Base-by-base conservation (phyloP, 2,888 invertebrate species). In the Drosophila austrosaltans region DNA sequence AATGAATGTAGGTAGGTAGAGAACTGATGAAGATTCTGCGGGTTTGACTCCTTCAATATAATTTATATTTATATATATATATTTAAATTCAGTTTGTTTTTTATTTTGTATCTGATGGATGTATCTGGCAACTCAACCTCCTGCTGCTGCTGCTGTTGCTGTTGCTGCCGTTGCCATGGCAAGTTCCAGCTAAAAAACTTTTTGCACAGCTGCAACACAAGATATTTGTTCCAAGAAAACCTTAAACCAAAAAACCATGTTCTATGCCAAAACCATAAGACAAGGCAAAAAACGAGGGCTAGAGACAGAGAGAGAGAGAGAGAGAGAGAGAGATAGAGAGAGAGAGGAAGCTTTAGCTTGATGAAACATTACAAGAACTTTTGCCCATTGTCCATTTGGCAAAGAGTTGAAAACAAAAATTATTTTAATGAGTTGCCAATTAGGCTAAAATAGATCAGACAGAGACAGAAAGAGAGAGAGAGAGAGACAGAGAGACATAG, bases 401-500 rank as follows among this genome's bases (percentile, higher is more conserved):
- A 40, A 20, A 20, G 16, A 48, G 6, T 58, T n/a, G 62, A 64
- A 75, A 40, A 82, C 77, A 69, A 82, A 60, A 79, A 86, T 84
- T 87, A 87, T 83, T 84, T 84, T 87, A 84, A 87, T 84, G 83
- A 84, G 83, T 84, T 87, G 83, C 83, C 83, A 84, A 84, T 84
- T 84, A 84, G 82, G 64, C 63, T 66, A 63, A 78, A 84, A 83
- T 87, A 71, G 75, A 75, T 75, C 75, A 67, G 62, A 48, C 22
- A 48, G 48, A 10, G 4, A 48, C 22, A 48, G 48, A 48, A 36
- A 8, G 16, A 16, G 16, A 16, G 16, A 16, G 0, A 16, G 16
- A 16, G 16, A 16, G 16, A 16, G 1, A 16, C 16, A 16, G 62
- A 48, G 48, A 48, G 48, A 10, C 12, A 48, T 25, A 48, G 48